A percentile compares a stretch with the other conserved stretches of the same genome.
Evolutionary conservation across 2,797 vertebrate genomes (phyloP).

Genomic region (Setipinna tenuifilis): DNA sequence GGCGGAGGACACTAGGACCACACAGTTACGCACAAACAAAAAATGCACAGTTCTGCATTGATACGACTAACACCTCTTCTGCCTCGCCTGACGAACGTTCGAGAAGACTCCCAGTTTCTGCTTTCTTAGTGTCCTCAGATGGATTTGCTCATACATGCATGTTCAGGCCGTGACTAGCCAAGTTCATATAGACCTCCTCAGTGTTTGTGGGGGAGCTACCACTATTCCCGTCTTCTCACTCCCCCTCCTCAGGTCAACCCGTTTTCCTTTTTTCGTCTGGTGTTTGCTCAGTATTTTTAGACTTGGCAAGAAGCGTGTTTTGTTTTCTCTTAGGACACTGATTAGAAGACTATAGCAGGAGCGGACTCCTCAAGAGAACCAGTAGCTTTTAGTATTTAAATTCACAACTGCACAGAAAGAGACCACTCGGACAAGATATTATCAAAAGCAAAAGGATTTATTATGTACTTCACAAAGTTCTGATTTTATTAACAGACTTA

Average conservation of each 20-base stretch:
- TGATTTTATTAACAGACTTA: background rate
- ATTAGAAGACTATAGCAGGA: background rate
- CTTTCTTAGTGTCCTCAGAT: background rate
- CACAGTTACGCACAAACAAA: background rate
- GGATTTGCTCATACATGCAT: background rate
- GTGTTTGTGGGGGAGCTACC: background rate
- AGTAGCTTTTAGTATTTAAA: background rate
- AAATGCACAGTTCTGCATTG: background rate
- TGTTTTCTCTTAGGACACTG: background rate
- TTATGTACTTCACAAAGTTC: background rate
- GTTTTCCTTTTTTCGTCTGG: background rate
- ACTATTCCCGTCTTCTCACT: background rate
- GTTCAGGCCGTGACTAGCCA: background rate
- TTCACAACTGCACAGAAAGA: background rate
- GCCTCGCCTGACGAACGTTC: background rate
- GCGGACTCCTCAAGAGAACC: too few relatives aligned
- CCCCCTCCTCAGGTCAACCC: background rate
- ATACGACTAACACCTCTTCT: too few relatives aligned
- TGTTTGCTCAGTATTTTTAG: constrained; percentile 16
- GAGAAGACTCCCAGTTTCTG: background rate
- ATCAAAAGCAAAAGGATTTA: background rate
- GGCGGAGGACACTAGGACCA: background rate
- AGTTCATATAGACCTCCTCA: constrained; percentile 4
- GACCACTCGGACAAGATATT: background rate
- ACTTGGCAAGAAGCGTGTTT: background rate